These are phyloP conservation scores for Halocaridina rubra DNA, from an alignment of 2,888 invertebrate species.

Conservation along the genomic window DNA sequence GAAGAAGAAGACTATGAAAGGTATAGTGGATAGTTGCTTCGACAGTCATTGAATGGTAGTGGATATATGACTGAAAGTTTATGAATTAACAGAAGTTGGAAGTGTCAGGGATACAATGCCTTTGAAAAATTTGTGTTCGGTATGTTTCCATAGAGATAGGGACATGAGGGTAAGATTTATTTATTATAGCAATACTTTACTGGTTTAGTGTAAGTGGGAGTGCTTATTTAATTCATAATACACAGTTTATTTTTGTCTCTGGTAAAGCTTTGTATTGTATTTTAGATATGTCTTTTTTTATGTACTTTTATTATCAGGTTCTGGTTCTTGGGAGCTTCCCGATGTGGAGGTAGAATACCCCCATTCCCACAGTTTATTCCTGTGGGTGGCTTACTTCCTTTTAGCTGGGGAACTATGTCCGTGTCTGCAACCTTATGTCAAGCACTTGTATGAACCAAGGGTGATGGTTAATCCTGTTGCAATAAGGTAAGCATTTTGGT, in stretches of 20 bases:
- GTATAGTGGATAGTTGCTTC: too few species aligned
- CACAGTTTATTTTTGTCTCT: background rate
- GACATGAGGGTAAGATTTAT: too few species aligned
- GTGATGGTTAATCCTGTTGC: constrained; percentile 45
- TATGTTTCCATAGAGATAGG: too few species aligned
- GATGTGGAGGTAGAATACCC: constrained; percentile 47
- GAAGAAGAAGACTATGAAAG: too few species aligned
- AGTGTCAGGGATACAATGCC: too few species aligned
- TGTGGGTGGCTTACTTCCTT: constrained; percentile 52
- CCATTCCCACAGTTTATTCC: constrained; percentile 17
- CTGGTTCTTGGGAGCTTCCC: constrained; percentile 34
- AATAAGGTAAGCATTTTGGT: constrained; percentile 35
- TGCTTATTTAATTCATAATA: background rate
- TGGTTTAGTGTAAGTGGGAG: background rate
- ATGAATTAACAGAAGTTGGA: too few species aligned
- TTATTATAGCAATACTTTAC: background rate
- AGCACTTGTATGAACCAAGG: constrained; percentile 48
- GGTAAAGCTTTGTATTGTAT: background rate
- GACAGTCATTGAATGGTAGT: too few species aligned
- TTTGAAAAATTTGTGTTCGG: background rate
- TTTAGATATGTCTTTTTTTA: background rate
- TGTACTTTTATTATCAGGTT: constrained; percentile 25
- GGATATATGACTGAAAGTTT: too few species aligned
- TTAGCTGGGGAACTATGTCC: constrained; percentile 38
- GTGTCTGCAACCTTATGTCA: background rate